Conservation (phyloP, 2,113 vertebrate genomes). For the Caloenas nicobarica region DNA sequence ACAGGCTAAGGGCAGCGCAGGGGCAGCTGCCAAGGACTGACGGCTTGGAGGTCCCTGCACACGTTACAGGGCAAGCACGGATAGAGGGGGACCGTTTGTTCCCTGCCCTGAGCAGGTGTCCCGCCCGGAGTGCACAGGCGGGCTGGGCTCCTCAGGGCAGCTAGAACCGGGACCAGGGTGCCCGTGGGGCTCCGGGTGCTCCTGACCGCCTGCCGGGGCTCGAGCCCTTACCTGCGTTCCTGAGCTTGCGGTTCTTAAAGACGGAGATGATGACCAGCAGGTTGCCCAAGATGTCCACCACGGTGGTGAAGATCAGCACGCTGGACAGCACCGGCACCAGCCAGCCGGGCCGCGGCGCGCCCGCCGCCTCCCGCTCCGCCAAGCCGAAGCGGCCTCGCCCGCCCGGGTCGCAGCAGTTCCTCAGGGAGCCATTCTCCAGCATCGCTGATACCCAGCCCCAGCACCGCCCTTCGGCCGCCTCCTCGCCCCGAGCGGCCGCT, state of each 20-base stretch:
- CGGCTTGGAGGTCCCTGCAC: neutral
- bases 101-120: neutral
- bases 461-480: neutral
- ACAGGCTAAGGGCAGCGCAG: neutral
- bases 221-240: constrained; percentile 83
- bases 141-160: neutral
- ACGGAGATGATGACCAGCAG: constrained; percentile 87
- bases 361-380: constrained; percentile 50
- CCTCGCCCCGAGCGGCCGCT: neutral
- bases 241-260: constrained; percentile 87
- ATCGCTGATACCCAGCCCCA: constrained; percentile 51
- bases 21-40: fast-evolving
- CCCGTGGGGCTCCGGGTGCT: neutral
- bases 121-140: too few relatives aligned
- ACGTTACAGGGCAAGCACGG: fast-evolving
- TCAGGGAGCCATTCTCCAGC: constrained; percentile 77
- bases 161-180: neutral
- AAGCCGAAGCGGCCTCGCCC: constrained; percentile 54
- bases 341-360: constrained; percentile 78
- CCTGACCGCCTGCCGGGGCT: neutral
- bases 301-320: constrained; percentile 87
- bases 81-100: fast-evolving
- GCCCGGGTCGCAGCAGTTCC: constrained; percentile 78
- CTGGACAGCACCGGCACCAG: constrained; percentile 81
- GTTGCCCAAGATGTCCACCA: constrained; percentile 87